A percentile compares a stretch with the other conserved stretches of the same genome.
Evolutionary conservation across 2,113 vertebrate genomes (phyloP).

Genomic region (Triplophysa tibetana): DNA sequence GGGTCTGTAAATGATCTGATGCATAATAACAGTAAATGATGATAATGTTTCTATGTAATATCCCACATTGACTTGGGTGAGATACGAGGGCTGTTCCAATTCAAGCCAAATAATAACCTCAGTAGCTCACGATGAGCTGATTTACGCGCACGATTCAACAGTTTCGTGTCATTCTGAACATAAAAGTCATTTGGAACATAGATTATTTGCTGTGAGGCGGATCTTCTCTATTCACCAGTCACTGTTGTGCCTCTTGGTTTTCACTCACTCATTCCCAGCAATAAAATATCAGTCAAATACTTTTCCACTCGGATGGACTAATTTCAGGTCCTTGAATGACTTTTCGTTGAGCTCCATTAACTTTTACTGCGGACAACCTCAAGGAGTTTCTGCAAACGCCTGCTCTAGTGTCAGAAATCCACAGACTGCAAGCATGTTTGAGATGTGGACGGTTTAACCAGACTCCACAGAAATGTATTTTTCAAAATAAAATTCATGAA

Average conservation of each 20-base stretch:
- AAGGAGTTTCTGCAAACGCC: constrained; percentile 57
- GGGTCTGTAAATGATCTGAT: neutral
- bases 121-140: constrained; percentile 6
- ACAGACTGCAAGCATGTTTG: constrained; percentile 15
- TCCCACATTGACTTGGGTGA: neutral
- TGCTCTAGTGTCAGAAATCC: constrained; percentile 40
- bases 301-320: constrained; percentile 53
- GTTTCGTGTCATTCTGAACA: constrained; percentile 26
- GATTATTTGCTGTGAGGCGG: constrained; percentile 40
- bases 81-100: neutral
- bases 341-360: constrained; percentile 62
- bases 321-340: constrained; percentile 60
- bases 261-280: constrained; percentile 52
- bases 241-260: constrained; percentile 46
- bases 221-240: constrained; percentile 42
- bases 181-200: constrained; percentile 41
- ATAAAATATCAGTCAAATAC: constrained; percentile 65
- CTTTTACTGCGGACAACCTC: constrained; percentile 62
- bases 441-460: constrained; percentile 16
- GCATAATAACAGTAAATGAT: neutral
- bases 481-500: constrained; percentile 2
- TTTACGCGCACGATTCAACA: constrained; percentile 10
- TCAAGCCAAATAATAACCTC: constrained; percentile 4
- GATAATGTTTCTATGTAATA: neutral
- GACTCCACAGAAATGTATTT: neutral